Percentiles rank a stretch among this genome's conserved stretches.
Evolutionary conservation across 2,797 vertebrate genomes (phyloP).

Genomic region (Neosilurus hyrtlii): DNA sequence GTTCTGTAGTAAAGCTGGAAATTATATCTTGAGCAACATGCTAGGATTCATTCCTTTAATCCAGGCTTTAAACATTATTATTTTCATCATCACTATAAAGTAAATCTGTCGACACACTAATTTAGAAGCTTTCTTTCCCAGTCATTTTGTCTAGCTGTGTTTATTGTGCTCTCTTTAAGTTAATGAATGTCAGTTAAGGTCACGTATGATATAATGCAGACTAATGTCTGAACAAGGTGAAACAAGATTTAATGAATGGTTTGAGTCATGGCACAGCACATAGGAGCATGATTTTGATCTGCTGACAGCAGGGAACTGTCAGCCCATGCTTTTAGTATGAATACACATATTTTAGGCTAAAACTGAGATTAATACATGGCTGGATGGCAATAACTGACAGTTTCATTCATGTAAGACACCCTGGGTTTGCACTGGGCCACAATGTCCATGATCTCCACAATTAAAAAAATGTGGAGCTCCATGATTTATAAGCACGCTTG

Average conservation of each 20-base stretch:
- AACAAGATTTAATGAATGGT: neutral
- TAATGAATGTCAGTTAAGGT: constrained; percentile 21
- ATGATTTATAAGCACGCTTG: too few species aligned
- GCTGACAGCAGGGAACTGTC: neutral
- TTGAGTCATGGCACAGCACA: constrained; percentile 1
- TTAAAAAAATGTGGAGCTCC: too few species aligned
- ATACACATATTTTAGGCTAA: neutral
- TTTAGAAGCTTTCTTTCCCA: constrained; percentile 13
- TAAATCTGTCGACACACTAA: constrained; percentile 5
- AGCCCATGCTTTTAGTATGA: constrained; percentile 25
- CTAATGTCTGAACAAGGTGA: neutral
- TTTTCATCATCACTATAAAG: constrained; percentile 8
- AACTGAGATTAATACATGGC: constrained; percentile 18
- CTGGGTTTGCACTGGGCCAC: too few species aligned
- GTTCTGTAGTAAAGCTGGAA: neutral
- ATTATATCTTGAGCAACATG: constrained; percentile 23
- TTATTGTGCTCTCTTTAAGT: constrained; percentile 16
- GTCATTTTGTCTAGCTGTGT: constrained; percentile 13
- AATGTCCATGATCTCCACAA: too few species aligned
- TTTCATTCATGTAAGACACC: neutral
- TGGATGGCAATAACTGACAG: neutral
- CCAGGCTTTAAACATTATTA: neutral
- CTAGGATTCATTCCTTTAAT: neutral
- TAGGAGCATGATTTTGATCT: constrained; percentile 6
- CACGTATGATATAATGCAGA: constrained; percentile 19